A percentile compares a stretch with the other conserved stretches of the same genome.
Evolutionary conservation across 2,888 invertebrate species (phyloP).

Genomic region (Sarcophaga rosellei): DNA sequence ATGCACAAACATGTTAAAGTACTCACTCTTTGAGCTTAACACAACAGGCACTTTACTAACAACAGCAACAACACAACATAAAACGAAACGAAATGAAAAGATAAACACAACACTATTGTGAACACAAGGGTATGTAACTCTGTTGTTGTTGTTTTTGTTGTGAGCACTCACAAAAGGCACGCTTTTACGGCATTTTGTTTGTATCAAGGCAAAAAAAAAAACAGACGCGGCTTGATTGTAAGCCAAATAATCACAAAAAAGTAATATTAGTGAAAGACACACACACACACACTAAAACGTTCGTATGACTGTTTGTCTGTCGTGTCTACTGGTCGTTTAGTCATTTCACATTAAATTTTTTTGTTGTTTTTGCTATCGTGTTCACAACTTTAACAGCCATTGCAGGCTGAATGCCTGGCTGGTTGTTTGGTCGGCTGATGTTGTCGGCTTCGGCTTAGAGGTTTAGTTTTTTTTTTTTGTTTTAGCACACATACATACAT

Average conservation of each 20-base stretch:
- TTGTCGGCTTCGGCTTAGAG: conserved; percentile 62
- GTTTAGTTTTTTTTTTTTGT: conserved; percentile 19
- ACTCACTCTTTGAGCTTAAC: background rate
- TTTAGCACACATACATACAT: background rate
- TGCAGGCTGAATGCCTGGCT: background rate
- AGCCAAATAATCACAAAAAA: conserved; percentile 32
- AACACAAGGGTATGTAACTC: conserved; percentile 15
- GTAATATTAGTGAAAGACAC: conserved; percentile 44
- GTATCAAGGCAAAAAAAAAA: conserved; percentile 25
- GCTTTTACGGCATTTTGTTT: conserved; percentile 64
- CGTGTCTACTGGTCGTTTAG: conserved; percentile 22
- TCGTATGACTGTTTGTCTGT: background rate
- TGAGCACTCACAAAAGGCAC: conserved; percentile 59
- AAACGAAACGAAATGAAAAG: conserved; percentile 42
- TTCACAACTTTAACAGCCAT: conserved; percentile 32
- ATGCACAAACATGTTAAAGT: background rate
- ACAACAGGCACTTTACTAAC: conserved; percentile 42
- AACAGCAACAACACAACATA: conserved; percentile 30
- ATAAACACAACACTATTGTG: conserved; percentile 46
- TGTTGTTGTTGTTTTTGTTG: conserved; percentile 1
- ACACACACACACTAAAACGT: too few species aligned
- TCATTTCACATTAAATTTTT: conserved; percentile 22
- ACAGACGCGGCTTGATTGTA: conserved; percentile 63
- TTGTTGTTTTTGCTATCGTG: conserved; percentile 43
- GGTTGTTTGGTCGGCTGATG: conserved; percentile 26